A percentile compares a stretch with the other conserved stretches of the same genome.
Conservation (phyloP, 2,797 vertebrate species). For the Aselliscus stoliczkanus region DNA sequence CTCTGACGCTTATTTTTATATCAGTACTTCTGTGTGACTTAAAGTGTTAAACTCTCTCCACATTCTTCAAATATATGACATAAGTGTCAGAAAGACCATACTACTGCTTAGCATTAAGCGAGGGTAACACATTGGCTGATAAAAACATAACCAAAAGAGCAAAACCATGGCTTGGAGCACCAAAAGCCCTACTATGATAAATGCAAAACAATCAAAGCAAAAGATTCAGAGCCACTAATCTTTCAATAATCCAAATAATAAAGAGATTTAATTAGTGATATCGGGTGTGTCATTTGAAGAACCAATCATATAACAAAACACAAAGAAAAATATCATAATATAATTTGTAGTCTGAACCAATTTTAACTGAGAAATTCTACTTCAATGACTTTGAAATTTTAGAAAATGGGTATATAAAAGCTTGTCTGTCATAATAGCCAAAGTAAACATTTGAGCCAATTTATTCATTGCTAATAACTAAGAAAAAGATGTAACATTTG, state of each 20-base stretch:
- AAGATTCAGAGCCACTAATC: constrained; percentile 16
- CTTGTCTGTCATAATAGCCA: neutral
- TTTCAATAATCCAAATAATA: neutral
- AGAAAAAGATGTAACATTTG: neutral
- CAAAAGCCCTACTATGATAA: neutral
- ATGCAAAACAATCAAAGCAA: neutral
- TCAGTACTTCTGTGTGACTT: neutral
- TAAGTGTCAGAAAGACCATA: neutral
- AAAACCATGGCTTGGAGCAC: neutral
- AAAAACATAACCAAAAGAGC: neutral
- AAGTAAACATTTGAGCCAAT: neutral
- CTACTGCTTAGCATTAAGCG: neutral
- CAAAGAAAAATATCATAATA: neutral
- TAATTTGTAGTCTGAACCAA: neutral
- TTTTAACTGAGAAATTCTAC: neutral
- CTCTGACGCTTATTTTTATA: neutral
- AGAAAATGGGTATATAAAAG: constrained; percentile 6
- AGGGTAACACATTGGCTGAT: neutral
- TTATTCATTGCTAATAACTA: constrained; percentile 1
- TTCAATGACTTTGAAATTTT: neutral
- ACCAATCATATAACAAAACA: neutral
- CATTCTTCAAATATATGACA: neutral
- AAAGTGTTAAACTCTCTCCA: neutral
- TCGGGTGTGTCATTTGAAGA: neutral
- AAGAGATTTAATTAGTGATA: neutral